These are phyloP conservation scores for Leptopilina boulardi DNA, from an alignment of 1,140 invertebrate species.

Conservation along the genomic window DNA sequence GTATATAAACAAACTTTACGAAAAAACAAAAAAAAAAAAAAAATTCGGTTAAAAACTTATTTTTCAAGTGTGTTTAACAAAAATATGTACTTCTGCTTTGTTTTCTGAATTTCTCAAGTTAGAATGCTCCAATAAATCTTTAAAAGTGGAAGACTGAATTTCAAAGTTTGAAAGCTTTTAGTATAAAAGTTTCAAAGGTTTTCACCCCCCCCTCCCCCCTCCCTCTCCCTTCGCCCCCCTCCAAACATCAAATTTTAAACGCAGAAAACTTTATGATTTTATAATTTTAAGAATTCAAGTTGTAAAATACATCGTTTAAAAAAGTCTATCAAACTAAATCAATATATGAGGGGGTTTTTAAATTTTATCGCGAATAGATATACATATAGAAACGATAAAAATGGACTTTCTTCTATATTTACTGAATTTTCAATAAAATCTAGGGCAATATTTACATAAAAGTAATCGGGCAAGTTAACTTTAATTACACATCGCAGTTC, in stretches of 20 bases:
- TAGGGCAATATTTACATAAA: too few species aligned
- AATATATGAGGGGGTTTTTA: not conserved
- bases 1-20: slow-evolving; percentile 13
- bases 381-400: not conserved
- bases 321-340: not conserved
- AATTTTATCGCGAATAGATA: too few species aligned
- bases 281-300: not conserved
- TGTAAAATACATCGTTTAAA: not conserved
- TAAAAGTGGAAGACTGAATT: slow-evolving; percentile 2
- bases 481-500: too few species aligned
- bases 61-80: slow-evolving; percentile 10
- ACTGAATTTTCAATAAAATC: too few species aligned
- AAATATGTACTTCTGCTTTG: slow-evolving; percentile 17
- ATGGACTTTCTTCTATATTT: too few species aligned
- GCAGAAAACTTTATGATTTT: slow-evolving; percentile 9
- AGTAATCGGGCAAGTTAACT: too few species aligned
- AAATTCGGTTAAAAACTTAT: slow-evolving; percentile 3
- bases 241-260: slow-evolving; percentile 16
- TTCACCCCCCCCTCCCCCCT: not conserved
- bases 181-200: not conserved
- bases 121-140: slow-evolving; percentile 10
- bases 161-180: slow-evolving; percentile 10
- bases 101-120: slow-evolving; percentile 14
- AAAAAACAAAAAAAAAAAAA: too few species aligned
- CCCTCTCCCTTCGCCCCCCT: too few species aligned